These are phyloP conservation scores for Temnopleurus reevesii DNA, from an alignment of 53 echinoderm and acorn worm genomes.

Conservation along the genomic window DNA sequence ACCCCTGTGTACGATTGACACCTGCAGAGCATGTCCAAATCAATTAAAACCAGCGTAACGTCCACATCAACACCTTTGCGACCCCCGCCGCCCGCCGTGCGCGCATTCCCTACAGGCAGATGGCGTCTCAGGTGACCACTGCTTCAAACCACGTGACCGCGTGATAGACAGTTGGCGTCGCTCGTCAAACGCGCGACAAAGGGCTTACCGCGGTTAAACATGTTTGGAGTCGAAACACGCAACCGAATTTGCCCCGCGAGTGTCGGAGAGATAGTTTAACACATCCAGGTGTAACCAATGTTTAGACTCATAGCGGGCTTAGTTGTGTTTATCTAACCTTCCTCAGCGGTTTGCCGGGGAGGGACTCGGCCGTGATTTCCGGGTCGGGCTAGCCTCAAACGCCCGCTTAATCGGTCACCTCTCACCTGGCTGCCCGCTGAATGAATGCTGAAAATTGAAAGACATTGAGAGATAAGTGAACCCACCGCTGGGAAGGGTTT, in stretches of 20 bases:
- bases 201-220: slow-evolving; percentile 5
- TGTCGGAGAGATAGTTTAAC: background rate
- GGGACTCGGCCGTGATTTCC: slow-evolving; percentile 51
- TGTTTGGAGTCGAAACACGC: slow-evolving; percentile 20
- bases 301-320: background rate
- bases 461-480: slow-evolving; percentile 17
- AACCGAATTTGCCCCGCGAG: background rate
- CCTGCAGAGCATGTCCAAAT: slow-evolving; percentile 31
- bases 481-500: slow-evolving; percentile 28
- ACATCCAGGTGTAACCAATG: slow-evolving; percentile 46
- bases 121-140: slow-evolving; percentile 35
- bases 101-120: background rate
- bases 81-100: background rate
- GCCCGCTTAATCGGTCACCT: slow-evolving; percentile 22
- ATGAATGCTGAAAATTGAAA: slow-evolving; percentile 9
- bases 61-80: slow-evolving; percentile 12
- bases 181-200: slow-evolving; percentile 20
- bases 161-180: slow-evolving; percentile 35
- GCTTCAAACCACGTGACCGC: slow-evolving; percentile 22
- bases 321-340: slow-evolving; percentile 43
- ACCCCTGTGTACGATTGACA: background rate
- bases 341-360: background rate
- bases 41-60: slow-evolving; percentile 1
- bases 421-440: slow-evolving; percentile 49
- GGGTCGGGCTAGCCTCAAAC: slow-evolving; percentile 37